These are phyloP conservation scores for Eupithecia exiguata DNA, from an alignment of 2,888 invertebrate species.

Conservation along the genomic window DNA sequence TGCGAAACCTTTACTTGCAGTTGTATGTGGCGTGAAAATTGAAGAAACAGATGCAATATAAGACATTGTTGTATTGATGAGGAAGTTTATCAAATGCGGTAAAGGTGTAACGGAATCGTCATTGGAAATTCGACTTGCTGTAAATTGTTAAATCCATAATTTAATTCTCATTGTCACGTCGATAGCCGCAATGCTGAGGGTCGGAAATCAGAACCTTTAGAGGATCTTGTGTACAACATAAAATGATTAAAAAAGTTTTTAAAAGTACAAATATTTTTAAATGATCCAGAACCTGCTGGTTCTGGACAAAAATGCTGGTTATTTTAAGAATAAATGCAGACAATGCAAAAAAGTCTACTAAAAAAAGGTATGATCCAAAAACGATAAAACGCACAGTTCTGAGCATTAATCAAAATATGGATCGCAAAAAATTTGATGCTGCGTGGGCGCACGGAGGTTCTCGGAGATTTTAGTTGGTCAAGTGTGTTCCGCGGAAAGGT, in stretches of 20 bases:
- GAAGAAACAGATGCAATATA: slow-evolving; percentile 17
- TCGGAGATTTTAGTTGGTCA: slow-evolving; percentile 38
- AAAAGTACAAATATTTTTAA: too few species aligned
- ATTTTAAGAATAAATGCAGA: slow-evolving; percentile 11
- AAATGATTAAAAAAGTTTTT: too few species aligned
- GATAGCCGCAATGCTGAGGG: background rate
- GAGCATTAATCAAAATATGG: slow-evolving; percentile 75
- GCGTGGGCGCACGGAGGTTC: slow-evolving; percentile 65
- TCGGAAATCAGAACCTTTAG: background rate
- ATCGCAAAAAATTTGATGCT: slow-evolving; percentile 69
- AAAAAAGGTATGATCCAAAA: slow-evolving; percentile 66
- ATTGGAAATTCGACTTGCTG: background rate
- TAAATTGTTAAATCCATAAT: background rate
- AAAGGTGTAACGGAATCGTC: background rate
- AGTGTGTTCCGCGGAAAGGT: slow-evolving; percentile 22
- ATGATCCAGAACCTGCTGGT: background rate
- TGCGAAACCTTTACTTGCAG: slow-evolving; percentile 19
- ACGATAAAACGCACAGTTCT: slow-evolving; percentile 65
- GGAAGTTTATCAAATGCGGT: background rate
- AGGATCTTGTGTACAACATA: background rate
- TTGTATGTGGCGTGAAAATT: slow-evolving; percentile 16
- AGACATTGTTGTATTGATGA: background rate
- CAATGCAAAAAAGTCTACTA: slow-evolving; percentile 59
- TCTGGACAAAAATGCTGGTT: too few species aligned
- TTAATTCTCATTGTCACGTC: background rate